Conservation (phyloP, 2,113 vertebrate species). For the Melanotaenia duboulayi region DNA sequence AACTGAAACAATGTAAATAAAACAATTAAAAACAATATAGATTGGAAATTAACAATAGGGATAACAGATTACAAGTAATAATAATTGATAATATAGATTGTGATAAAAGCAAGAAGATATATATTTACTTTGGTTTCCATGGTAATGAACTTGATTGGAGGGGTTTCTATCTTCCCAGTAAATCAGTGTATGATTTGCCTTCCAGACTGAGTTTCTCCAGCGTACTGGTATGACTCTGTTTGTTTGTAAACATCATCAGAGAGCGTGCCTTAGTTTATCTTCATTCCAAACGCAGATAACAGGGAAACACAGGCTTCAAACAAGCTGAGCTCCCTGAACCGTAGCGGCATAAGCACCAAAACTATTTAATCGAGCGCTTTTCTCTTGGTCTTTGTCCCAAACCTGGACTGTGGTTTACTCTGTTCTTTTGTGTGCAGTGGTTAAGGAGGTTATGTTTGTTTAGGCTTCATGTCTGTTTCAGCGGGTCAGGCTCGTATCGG, state of each 20-base stretch:
- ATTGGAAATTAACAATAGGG: no score
- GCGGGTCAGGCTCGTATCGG: conserved; percentile 37
- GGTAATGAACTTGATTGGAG: no score
- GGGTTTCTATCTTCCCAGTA: not conserved
- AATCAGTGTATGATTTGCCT: conserved; percentile 9
- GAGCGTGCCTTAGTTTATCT: conserved; percentile 67
- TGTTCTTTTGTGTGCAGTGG: conserved; percentile 29
- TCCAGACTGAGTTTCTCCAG: conserved; percentile 21
- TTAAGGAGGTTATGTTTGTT: conserved; percentile 68
- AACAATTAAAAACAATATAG: no score
- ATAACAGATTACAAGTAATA: no score
- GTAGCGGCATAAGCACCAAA: conserved; percentile 56
- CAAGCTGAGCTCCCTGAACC: conserved; percentile 60
- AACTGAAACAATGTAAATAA: no score
- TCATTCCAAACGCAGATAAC: conserved; percentile 56
- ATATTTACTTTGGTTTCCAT: no score
- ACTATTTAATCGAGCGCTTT: conserved; percentile 79
- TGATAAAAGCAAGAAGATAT: no score
- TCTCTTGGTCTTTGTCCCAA: conserved; percentile 35
- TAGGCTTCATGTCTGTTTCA: conserved; percentile 53
- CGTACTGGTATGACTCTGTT: not conserved
- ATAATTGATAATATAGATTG: no score
- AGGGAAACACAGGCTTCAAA: conserved; percentile 77
- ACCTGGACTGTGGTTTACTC: conserved; percentile 44
- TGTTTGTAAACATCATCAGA: conserved; percentile 59